Base-by-base conservation (phyloP, 2,797 vertebrate species). In the Acanthurus tractus region DNA sequence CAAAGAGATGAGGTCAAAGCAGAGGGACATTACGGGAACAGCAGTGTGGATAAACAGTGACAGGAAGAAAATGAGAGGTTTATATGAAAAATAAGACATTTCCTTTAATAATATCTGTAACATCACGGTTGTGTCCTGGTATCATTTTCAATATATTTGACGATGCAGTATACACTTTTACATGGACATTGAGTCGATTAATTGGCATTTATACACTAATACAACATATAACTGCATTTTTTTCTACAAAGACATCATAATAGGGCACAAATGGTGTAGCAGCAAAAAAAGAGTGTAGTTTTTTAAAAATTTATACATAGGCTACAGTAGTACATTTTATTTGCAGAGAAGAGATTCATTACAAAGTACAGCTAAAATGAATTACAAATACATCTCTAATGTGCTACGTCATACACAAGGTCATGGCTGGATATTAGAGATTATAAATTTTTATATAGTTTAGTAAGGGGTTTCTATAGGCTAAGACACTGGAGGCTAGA, bases 231-330 rank as follows among this genome's bases (percentile, higher is more conserved):
- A 86, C 88, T 77, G 90, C 74, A 91, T 92, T 87, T 74, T 89
- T 88, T 79, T 88, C 84, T 89, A 93, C 92, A 91, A 84, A 88
- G 83, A 94, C 92, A 88, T 92, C 67, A 86, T 93, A 76, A 91
- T 88, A 92, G 94, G 95, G 95, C 95, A 96, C 95, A 94, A 92
- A 95, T 94, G 95, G 95, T 94, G 93, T 95, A 96, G 95, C 95
- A 96, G 95, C 95, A 96, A 93, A 92, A 91, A 90, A 89, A 88
- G 80, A 83, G 85, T 89, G 84, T 88, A 36, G 49, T 25, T 78
- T 86, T 75, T 88, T 63, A 82, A 3, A 29, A 34, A 75, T 89
- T 89, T 91, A 89, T 86, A 92, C 78, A 87, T 79, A 89, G 89
- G 89, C 92, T 92, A 88, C 91, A 92, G 84, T 82, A 88, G 86